phyloP scores from a whole-genome alignment of 2,113 vertebrate species.

The Climacteris rufus region DNA sequence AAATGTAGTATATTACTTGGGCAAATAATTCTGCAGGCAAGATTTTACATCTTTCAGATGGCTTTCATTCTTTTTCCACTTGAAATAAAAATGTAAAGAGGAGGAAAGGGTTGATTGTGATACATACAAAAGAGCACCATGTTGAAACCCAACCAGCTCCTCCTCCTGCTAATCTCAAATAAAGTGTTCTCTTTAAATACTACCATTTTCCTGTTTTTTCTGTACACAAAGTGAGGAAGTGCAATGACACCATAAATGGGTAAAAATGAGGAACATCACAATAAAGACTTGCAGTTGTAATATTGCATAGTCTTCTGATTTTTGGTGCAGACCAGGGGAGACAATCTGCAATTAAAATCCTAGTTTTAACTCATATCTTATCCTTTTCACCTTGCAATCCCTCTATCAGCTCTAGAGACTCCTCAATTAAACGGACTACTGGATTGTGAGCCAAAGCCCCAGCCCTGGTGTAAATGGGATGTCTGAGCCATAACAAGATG shows the following conservation, averaged over 20 bases:
- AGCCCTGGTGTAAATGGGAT: background rate
- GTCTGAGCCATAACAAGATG: background rate
- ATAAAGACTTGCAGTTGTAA: background rate
- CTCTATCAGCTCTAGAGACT: background rate
- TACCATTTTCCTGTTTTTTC: background rate
- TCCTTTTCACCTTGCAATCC: background rate
- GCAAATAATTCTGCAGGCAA: slow-evolving; percentile 6
- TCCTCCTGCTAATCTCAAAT: background rate
- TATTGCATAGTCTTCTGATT: background rate
- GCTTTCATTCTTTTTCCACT: background rate
- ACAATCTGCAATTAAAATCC: background rate
- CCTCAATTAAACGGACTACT: background rate
- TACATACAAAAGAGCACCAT: background rate
- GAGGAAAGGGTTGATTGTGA: background rate
- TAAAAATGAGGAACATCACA: background rate
- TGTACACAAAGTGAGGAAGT: background rate
- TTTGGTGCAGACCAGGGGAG: background rate
- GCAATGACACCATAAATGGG: background rate
- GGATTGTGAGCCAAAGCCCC: background rate
- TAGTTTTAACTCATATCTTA: background rate
- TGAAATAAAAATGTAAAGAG: background rate
- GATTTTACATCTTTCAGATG: background rate
- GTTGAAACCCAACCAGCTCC: background rate
- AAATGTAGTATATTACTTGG: background rate
- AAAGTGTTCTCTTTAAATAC: background rate